Conservation (phyloP, 2,113 vertebrate genomes). For the Budorcas taxicolor region DNA sequence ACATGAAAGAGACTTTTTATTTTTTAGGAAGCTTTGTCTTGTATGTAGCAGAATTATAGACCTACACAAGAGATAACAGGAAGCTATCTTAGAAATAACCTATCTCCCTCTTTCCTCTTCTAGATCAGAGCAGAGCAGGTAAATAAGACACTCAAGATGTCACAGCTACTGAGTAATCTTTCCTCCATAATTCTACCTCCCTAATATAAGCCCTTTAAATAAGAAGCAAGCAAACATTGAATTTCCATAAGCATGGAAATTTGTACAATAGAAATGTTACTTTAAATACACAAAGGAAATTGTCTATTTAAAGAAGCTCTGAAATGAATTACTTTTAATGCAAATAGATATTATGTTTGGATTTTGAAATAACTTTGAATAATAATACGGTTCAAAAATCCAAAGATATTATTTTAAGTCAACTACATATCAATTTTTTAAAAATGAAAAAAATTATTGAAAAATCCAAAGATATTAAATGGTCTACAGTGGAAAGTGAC, state of each 20-base stretch:
- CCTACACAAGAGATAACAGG: neutral
- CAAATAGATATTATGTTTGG: neutral
- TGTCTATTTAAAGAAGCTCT: neutral
- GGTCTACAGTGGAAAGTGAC: neutral
- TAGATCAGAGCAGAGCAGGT: neutral
- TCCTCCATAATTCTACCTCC: neutral
- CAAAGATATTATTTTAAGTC: neutral
- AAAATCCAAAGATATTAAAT: neutral
- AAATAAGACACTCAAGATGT: neutral
- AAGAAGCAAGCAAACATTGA: neutral
- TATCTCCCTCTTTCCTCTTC: neutral
- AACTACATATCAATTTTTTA: neutral
- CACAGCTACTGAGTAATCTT: neutral
- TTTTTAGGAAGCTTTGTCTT: neutral
- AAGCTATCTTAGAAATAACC: neutral
- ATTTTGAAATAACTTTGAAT: neutral
- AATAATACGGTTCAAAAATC: neutral
- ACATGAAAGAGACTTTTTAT: neutral
- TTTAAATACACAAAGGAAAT: constrained; percentile 9
- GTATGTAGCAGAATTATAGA: neutral
- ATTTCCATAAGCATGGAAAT: neutral
- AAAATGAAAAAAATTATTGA: neutral
- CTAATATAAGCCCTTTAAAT: neutral
- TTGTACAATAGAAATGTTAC: neutral
- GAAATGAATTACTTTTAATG: neutral